Percentiles rank a stretch among this genome's conserved stretches.
Evolutionary conservation across 2,888 invertebrate species (phyloP).

Genomic region (Eustalomyia histrio): DNA sequence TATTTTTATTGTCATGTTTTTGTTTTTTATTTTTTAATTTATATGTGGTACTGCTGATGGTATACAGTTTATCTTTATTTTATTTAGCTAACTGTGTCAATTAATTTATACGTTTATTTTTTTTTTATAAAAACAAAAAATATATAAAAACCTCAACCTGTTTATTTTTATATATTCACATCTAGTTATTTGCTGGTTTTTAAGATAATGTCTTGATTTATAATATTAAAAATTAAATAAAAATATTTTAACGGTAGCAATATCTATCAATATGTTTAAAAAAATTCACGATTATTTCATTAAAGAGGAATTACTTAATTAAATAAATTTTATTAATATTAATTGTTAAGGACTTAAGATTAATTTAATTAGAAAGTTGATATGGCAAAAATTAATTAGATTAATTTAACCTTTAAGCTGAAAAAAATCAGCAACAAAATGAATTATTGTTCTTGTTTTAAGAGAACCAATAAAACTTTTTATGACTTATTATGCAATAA

Average conservation of each 20-base stretch:
- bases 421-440: neutral
- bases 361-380: neutral
- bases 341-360: neutral
- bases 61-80: slow-evolving; percentile 23
- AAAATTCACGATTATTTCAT: neutral
- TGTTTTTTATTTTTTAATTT: slow-evolving; percentile 17
- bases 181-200: slow-evolving; percentile 25
- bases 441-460: no score
- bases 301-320: neutral
- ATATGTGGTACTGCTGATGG: slow-evolving; percentile 23
- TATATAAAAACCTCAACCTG: slow-evolving; percentile 31
- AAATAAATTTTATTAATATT: neutral
- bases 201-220: slow-evolving; percentile 59
- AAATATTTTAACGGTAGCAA: slow-evolving; percentile 50
- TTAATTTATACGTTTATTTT: slow-evolving; percentile 35
- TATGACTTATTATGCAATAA: no score
- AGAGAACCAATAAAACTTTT: no score
- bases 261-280: slow-evolving; percentile 8
- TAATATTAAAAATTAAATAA: slow-evolving; percentile 43
- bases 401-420: neutral
- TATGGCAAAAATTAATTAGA: neutral
- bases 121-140: slow-evolving; percentile 17
- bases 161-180: slow-evolving; percentile 27
- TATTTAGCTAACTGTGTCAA: slow-evolving; percentile 48
- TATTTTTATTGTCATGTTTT: slow-evolving; percentile 30